Percentiles rank a stretch among this genome's conserved stretches.
These are phyloP conservation scores for Phlogophora meticulosa DNA, from an alignment of 2,888 invertebrate genomes.

Conservation along the genomic window DNA sequence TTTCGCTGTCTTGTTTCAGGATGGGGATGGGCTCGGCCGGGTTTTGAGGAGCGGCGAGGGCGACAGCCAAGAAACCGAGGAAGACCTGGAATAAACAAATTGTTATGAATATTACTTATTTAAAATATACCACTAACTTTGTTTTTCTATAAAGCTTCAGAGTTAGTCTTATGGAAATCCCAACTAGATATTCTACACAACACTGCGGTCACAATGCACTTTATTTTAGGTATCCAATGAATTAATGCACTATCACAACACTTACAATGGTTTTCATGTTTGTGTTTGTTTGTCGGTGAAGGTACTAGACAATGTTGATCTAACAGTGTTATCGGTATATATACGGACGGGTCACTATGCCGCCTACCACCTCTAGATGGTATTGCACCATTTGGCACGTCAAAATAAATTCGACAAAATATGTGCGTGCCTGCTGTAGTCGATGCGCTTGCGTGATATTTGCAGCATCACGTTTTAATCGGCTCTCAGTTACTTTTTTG, in stretches of 20 bases:
- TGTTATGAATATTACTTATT: slow-evolving; percentile 25
- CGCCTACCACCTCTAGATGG: slow-evolving; percentile 85
- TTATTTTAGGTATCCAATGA: slow-evolving; percentile 63
- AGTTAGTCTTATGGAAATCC: slow-evolving; percentile 11
- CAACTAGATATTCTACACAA: slow-evolving; percentile 44
- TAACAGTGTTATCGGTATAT: slow-evolving; percentile 87
- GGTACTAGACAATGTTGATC: slow-evolving; percentile 88
- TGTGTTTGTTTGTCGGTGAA: slow-evolving; percentile 83
- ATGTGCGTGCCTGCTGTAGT: slow-evolving; percentile 77
- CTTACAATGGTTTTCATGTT: slow-evolving; percentile 90
- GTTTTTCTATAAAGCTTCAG: neutral
- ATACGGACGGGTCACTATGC: slow-evolving; percentile 80
- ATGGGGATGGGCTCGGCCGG: slow-evolving; percentile 87
- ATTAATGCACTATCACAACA: slow-evolving; percentile 80
- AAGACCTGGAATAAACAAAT: slow-evolving; percentile 81
- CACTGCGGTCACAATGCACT: slow-evolving; percentile 63
- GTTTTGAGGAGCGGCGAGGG: slow-evolving; percentile 83
- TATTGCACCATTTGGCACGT: slow-evolving; percentile 86
- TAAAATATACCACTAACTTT: neutral
- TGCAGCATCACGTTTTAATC: slow-evolving; percentile 67
- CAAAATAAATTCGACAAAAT: slow-evolving; percentile 85
- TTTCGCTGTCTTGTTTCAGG: slow-evolving; percentile 88
- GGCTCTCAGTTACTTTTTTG: slow-evolving; percentile 56
- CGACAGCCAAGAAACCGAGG: slow-evolving; percentile 81
- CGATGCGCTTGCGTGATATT: slow-evolving; percentile 77